A percentile compares a stretch with the other conserved stretches of the same genome.
Conservation (phyloP, 2,888 invertebrate genomes). For the Synergus gifuensis region DNA sequence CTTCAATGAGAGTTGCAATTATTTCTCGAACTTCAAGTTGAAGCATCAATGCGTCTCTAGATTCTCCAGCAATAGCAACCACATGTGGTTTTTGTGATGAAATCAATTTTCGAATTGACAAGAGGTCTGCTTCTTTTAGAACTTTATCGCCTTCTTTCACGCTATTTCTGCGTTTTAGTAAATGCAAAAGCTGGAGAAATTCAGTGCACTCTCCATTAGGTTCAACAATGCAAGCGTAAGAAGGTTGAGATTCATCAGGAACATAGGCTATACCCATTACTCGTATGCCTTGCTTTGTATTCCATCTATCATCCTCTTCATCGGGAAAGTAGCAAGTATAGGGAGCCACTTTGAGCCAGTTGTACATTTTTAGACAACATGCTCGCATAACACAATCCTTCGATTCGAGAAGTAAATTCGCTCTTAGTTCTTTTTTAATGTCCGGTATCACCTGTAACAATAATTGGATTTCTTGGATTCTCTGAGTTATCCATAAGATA, state of each 20-base stretch:
- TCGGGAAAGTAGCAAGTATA: conserved; percentile 85
- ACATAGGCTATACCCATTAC: conserved; percentile 94
- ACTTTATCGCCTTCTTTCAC: conserved; percentile 84
- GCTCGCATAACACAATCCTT: conserved; percentile 89
- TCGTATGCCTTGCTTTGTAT: conserved; percentile 89
- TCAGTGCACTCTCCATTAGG: conserved; percentile 95
- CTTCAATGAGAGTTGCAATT: conserved; percentile 86
- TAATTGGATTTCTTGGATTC: neutral
- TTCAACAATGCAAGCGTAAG: conserved; percentile 92
- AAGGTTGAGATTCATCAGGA: conserved; percentile 89
- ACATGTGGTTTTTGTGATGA: conserved; percentile 95
- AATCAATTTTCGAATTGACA: conserved; percentile 89
- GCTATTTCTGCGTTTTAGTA: conserved; percentile 89
- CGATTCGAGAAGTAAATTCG: conserved; percentile 89
- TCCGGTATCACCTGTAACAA: conserved; percentile 83
- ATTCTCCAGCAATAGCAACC: conserved; percentile 93
- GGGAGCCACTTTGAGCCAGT: conserved; percentile 92
- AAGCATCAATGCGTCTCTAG: conserved; percentile 90
- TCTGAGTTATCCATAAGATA: neutral
- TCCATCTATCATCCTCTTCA: conserved; percentile 95
- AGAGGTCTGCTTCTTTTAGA: conserved; percentile 84
- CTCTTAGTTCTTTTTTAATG: conserved; percentile 89
- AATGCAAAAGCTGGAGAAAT: conserved; percentile 91
- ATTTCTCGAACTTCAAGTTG: conserved; percentile 87
- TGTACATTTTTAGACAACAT: conserved; percentile 90